Evolutionary conservation across 2,113 vertebrate species (phyloP), one percentile per base, ranked within the genome.

Genomic region (Rhea pennata): DNA sequence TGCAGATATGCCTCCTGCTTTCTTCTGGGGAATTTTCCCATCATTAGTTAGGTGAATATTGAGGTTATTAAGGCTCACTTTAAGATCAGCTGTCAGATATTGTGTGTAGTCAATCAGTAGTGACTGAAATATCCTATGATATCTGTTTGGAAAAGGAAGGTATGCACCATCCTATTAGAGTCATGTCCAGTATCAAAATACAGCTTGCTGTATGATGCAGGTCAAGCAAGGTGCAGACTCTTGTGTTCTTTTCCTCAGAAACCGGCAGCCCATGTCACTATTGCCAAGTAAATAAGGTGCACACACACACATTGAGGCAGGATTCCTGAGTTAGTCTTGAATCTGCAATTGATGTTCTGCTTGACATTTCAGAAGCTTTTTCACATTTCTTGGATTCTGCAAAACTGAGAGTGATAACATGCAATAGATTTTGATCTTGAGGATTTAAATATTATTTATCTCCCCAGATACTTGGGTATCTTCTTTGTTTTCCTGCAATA

Each of bases 241-340:
- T 21, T 44, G 12, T 9, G 9, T 58, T 78, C 7, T 40, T 10
- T 76, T 89, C 31, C 48, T 42, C 84, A 78, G 44, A 50, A 62
- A 62, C 22, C 59, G 39, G 36, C 36, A 78, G 15, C 21, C 27
- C 4, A 4, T 48, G 19, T 81, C 48, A 36, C 53, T 70, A 53
- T 27, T 62, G 26, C 26, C 0, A 0, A 29, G 6, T 46, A 27
- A 51, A 61, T 6, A 27, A 77, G 23, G 24, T 0, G 1, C 20
- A 40, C 3, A 1, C 22, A 36, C 14, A 12, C 20, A 53, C 17
- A 44, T 59, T 27, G 26, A 70, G 54, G 40, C 51, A 85, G 79
- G 59, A 94, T 40, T 83, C 50, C 40, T 39, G 29, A 67, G 36
- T 54, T 54, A 46, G 54, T 84, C 66, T 48, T 64, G 51, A 64